Percentiles rank a stretch among this genome's conserved stretches.
These are phyloP conservation scores for Hesperophylax magnus DNA, from an alignment of 1,140 invertebrate species.

Conservation along the genomic window DNA sequence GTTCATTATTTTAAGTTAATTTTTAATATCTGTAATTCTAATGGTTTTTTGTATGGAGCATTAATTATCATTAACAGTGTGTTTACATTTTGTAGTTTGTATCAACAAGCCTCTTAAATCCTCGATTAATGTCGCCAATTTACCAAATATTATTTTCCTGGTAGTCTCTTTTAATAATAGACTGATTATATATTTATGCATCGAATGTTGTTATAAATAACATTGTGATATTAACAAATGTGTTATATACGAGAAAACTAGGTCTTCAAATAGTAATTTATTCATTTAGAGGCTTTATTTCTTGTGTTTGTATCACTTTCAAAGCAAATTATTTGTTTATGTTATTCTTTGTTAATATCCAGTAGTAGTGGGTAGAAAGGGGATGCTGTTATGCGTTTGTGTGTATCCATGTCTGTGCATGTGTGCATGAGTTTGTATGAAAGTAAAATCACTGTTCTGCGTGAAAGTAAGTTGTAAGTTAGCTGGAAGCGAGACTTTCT, in stretches of 20 bases:
- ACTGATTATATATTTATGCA: slow-evolving; percentile 44
- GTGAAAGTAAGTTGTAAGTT: not conserved
- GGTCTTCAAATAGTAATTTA: not conserved
- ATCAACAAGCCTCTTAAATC: slow-evolving; percentile 33
- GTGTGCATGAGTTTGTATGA: no score
- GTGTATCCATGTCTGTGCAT: not conserved
- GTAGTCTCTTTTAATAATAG: slow-evolving; percentile 39
- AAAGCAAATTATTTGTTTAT: slow-evolving; percentile 6
- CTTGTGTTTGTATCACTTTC: slow-evolving; percentile 35
- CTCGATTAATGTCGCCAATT: slow-evolving; percentile 10
- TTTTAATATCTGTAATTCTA: slow-evolving; percentile 48
- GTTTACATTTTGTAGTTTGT: slow-evolving; percentile 34
- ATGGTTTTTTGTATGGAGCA: slow-evolving; percentile 42
- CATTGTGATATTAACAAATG: slow-evolving; percentile 42
- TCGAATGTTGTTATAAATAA: slow-evolving; percentile 38
- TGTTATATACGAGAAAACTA: not conserved
- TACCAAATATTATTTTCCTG: slow-evolving; percentile 42
- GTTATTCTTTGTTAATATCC: no score
- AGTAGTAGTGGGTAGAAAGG: no score
- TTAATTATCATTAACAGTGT: not conserved
- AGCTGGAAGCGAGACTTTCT: not conserved
- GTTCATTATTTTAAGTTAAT: slow-evolving; percentile 50
- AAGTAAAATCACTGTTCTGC: not conserved
- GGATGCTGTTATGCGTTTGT: no score
- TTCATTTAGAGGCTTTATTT: slow-evolving; percentile 23